Conservation (phyloP, 2,888 invertebrate species). For the Octodonta nipae region DNA sequence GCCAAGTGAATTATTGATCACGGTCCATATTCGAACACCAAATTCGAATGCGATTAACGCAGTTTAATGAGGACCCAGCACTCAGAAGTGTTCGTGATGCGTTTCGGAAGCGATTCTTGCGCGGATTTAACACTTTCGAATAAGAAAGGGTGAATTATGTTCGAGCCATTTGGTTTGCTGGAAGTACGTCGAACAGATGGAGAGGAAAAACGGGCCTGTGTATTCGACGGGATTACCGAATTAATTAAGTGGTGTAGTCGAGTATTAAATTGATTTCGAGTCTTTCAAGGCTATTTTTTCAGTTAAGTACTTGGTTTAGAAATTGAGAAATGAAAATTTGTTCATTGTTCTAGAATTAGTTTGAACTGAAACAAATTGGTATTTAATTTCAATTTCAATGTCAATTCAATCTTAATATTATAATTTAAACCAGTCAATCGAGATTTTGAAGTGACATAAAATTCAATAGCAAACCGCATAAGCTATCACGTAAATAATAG, state of each 20-base stretch:
- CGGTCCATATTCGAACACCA: slow-evolving; percentile 27
- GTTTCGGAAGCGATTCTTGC: slow-evolving; percentile 1
- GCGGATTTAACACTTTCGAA: slow-evolving; percentile 13
- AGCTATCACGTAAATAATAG: too few relatives aligned
- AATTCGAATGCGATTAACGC: slow-evolving; percentile 34
- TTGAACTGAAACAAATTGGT: too few relatives aligned
- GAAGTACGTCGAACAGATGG: slow-evolving; percentile 10
- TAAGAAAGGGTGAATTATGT: slow-evolving; percentile 17
- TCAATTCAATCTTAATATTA: too few relatives aligned
- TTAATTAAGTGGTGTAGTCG: slow-evolving; percentile 1
- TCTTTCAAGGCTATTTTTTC: too few relatives aligned
- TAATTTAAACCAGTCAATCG: neutral
- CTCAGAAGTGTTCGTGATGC: slow-evolving; percentile 3
- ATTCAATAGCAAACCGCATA: too few relatives aligned
- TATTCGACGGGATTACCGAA: neutral
- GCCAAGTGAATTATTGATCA: slow-evolving; percentile 30
- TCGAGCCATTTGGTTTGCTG: slow-evolving; percentile 11
- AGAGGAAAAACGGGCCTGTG: slow-evolving; percentile 2
- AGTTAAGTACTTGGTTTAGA: too few relatives aligned
- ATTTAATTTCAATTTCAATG: too few relatives aligned
- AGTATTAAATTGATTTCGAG: slow-evolving; percentile 2
- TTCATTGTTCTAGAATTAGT: too few relatives aligned
- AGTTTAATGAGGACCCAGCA: slow-evolving; percentile 27
- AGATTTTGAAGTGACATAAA: too few relatives aligned
- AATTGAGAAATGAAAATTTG: too few relatives aligned